Percentiles rank a stretch among this genome's conserved stretches.
phyloP scores from a whole-genome alignment of 92 coral and sea anemone species.

The Paragorgia papillata region DNA sequence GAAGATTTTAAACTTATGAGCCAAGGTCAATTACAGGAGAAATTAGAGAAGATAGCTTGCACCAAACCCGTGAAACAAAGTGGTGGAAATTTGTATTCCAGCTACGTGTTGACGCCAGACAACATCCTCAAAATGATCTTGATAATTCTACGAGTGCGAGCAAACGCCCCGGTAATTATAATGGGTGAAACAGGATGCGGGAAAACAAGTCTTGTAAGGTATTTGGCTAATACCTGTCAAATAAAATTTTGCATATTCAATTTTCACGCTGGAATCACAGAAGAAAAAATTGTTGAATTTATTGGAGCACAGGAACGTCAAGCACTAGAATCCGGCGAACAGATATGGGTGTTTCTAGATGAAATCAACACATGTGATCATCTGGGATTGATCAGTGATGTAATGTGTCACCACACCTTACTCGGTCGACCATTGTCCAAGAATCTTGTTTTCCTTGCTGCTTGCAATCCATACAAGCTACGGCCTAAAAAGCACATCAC shows the following conservation, averaged over 20 bases:
- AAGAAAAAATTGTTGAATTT: conserved; percentile 61
- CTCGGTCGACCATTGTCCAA: conserved; percentile 71
- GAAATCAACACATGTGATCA: conserved; percentile 85
- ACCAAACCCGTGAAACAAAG: conserved; percentile 29
- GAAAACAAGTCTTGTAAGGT: conserved; percentile 78
- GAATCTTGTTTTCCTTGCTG: conserved; percentile 85
- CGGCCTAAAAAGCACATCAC: conserved; percentile 55
- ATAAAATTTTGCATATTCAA: conserved; percentile 59
- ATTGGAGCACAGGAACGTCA: conserved; percentile 45
- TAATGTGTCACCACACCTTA: conserved; percentile 79
- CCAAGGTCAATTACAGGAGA: conserved; percentile 60
- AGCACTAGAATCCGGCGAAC: conserved; percentile 47
- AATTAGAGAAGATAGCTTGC: conserved; percentile 60
- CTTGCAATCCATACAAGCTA: conserved; percentile 90
- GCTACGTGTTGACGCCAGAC: conserved; percentile 81
- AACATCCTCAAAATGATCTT: conserved; percentile 80
- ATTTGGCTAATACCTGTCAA: conserved; percentile 74
- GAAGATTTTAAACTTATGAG: conserved; percentile 47
- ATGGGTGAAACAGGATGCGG: conserved; percentile 97
- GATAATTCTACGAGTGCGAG: conserved; percentile 74
- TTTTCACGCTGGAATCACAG: conserved; percentile 82
- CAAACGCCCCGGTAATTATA: conserved; percentile 77
- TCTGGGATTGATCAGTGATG: conserved; percentile 76
- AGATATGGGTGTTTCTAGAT: conserved; percentile 79
- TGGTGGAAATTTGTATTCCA: conserved; percentile 9